Conservation (phyloP, 2,113 vertebrate genomes). For the Equus przewalskii region DNA sequence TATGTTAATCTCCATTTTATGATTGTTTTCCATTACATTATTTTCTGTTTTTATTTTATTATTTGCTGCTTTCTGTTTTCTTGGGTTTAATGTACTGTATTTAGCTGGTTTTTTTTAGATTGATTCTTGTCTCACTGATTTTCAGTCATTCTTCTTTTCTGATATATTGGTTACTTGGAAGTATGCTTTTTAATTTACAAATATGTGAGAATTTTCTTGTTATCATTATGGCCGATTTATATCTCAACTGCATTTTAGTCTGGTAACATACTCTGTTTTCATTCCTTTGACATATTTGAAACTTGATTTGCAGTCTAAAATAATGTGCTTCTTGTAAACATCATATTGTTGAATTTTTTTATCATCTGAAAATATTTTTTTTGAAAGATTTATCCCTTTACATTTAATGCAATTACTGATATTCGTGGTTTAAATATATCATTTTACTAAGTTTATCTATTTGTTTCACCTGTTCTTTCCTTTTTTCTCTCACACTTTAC, state of each 20-base stretch:
- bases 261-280: neutral
- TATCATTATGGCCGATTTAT: neutral
- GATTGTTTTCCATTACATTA: neutral
- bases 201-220: neutral
- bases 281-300: constrained; percentile 18
- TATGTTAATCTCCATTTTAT: neutral
- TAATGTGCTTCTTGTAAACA: neutral
- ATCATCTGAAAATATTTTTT: neutral
- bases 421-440: neutral
- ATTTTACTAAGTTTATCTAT: neutral
- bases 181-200: neutral
- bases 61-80: neutral
- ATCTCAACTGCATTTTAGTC: neutral
- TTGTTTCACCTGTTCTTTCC: neutral
- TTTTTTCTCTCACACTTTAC: neutral
- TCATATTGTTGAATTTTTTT: neutral
- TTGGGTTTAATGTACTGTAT: neutral
- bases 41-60: neutral
- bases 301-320: neutral
- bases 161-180: neutral
- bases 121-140: neutral
- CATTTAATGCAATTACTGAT: neutral
- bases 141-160: constrained; percentile 1
- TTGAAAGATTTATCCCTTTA: neutral
- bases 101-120: neutral